Base-by-base conservation (phyloP, 2,888 invertebrate genomes). In the Erebia epiphron region DNA sequence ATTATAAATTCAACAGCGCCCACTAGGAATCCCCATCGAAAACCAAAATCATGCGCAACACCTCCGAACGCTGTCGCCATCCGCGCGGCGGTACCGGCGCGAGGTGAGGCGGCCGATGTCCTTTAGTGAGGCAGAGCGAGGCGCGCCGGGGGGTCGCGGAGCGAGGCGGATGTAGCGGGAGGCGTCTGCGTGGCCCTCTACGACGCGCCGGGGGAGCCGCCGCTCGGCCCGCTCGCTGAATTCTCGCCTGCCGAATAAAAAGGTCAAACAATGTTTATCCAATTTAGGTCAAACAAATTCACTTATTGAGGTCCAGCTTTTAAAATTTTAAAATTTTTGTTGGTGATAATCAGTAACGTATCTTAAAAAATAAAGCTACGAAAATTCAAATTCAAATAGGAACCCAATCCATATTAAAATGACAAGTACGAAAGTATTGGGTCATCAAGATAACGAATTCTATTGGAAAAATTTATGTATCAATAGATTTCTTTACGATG, bases 151-250 rank as follows among this genome's bases (percentile, higher is more conserved):
- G 52, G 68, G 70, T 7, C 41, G 54, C 61, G 62, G 66, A 63
- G 16, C 57, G 66, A 60, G 65, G 67, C 71, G 72, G 71, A 52
- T 49, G 68, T 69, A 70, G 75, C 56, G 70, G 70, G 68, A 61
- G 68, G 74, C 73, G 62, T 61, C 61, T 73, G 67, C 57, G n/a
- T 65, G 68, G 54, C 72, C 85, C 62, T 75, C 85, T 87, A 88
- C 86, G 88, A 86, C 76, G 86, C 86, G 81, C 82, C 81, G 74
- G 85, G 81, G 63, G 84, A 82, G 57, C 81, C 85, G 67, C 81
- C 84, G 79, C 85, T 82, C 70, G 80, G 81, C 65, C 83, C 86
- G 78, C 85, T 81, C 77, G 84, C 81, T 60, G 83, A 83, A 75
- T 78, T 82, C 78, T 87, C 86, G 73, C 86, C 88, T 84, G 83